These are phyloP conservation scores for Holocentrus rufus DNA, from an alignment of 2,797 vertebrate genomes.

Conservation along the genomic window DNA sequence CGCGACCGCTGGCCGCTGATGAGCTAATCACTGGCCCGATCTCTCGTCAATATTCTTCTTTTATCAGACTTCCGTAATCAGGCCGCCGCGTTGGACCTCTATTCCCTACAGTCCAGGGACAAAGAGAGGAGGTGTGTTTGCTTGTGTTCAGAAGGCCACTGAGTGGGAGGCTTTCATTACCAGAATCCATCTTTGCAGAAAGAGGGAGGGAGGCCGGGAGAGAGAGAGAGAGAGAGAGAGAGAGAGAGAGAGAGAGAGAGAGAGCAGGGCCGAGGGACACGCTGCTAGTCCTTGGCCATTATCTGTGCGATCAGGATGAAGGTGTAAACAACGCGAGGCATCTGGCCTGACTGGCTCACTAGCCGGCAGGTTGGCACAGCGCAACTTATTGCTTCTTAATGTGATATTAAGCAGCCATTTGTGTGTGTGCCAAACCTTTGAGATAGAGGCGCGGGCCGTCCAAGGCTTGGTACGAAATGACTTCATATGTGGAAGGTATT, in stretches of 20 bases:
- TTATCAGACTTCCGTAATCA: constrained; percentile 45
- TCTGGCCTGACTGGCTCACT: constrained; percentile 6
- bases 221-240: no score
- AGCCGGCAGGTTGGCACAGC: background rate
- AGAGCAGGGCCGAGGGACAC: constrained; percentile 29
- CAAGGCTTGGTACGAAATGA: background rate
- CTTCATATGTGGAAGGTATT: background rate
- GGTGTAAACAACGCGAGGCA: constrained; percentile 28
- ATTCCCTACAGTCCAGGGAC: constrained; percentile 35
- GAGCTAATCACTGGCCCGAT: constrained; percentile 33
- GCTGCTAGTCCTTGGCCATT: constrained; percentile 36
- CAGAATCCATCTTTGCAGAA: constrained; percentile 37
- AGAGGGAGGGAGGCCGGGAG: constrained; percentile 22
- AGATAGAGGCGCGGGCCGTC: background rate
- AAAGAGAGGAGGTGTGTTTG: constrained; percentile 39
- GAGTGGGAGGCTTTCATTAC: constrained; percentile 59
- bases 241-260: no score
- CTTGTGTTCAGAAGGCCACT: constrained; percentile 49
- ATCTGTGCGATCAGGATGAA: constrained; percentile 28
- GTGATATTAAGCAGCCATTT: background rate
- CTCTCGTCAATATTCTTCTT: constrained; percentile 30
- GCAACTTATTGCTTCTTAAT: background rate
- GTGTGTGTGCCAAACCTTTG: background rate
- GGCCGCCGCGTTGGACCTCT: constrained; percentile 17
- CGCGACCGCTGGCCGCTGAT: constrained; percentile 1